Base-by-base conservation (phyloP, 2,113 vertebrate species). In the Eulemur rufifrons region DNA sequence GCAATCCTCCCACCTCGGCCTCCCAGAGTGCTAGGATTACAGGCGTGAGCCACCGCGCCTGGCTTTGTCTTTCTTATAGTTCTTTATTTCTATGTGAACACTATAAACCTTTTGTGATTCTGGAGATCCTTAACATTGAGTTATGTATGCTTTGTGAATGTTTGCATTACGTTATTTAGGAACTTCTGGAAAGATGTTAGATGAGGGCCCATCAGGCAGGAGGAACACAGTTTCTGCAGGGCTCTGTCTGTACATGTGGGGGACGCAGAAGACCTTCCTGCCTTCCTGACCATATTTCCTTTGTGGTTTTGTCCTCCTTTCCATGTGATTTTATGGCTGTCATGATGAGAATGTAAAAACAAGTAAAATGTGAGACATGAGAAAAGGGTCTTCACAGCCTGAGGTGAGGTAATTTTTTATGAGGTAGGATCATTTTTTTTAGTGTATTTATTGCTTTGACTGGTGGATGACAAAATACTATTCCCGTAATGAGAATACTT, bases 21-120 rank as follows among this genome's bases (percentile, higher is more conserved):
- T 25, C 23, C 23, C 39, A 23, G 6, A 71, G 39, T 71, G 21
- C 69, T 71, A 25, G 39, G 39, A 42, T 73, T 73, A 73, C 42
- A 25, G 39, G 23, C 25, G 0, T 45, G 39, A 73, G 71, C 71
- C 23, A 29, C 39, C 39, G 3, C 1, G 25, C 23, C 68, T 37
- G 37, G 68, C n/a, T 54, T 54, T 61, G 59, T 23, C 42, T 92
- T 87, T 68, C n/a, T 68, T 45, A 66, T 0, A 54, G 59, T 94
- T 92, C 50, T 73, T 92, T 82, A n/a, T 68, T 54, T 87, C 76
- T 69, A 0, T 94, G n/a, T 83, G 25, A 59, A 50, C 21, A 56
- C 47, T 78, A 1, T 69, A 47, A 95, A 80, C 9, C 23, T 91
- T 91, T 93, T 86, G 50, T 52, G 20, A 76, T 64, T 76, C 77